phyloP scores from a whole-genome alignment of 2,888 invertebrate species.

The Patella ulyssiponensis region DNA sequence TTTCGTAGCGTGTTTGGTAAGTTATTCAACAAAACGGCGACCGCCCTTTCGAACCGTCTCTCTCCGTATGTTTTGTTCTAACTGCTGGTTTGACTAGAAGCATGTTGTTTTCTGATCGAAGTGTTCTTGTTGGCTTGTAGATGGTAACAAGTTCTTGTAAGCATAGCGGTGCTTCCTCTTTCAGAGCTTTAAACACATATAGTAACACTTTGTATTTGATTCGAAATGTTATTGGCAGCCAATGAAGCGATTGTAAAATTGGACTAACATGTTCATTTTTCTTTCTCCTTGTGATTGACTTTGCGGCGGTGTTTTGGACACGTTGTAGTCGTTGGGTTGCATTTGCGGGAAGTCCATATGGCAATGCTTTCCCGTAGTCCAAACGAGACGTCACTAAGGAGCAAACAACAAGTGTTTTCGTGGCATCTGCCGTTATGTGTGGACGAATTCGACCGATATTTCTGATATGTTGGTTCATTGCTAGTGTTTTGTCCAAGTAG shows the following conservation, averaged over 20 bases:
- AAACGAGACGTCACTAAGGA: constrained; percentile 5
- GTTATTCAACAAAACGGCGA: too few relatives aligned
- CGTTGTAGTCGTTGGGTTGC: neutral
- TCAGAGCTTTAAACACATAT: neutral
- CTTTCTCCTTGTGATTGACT: neutral
- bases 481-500: constrained; percentile 7
- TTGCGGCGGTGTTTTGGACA: constrained; percentile 1
- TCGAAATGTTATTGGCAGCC: neutral
- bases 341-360: neutral
- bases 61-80: too few relatives aligned
- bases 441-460: constrained; percentile 29
- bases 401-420: constrained; percentile 17
- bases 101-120: neutral
- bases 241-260: neutral
- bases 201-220: neutral
- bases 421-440: constrained; percentile 24
- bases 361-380: constrained; percentile 10
- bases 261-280: neutral
- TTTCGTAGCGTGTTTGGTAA: too few relatives aligned
- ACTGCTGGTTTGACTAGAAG: neutral
- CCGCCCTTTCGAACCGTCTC: too few relatives aligned
- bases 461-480: constrained; percentile 21
- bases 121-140: neutral
- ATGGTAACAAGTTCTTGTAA: neutral
- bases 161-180: neutral